Evolutionary conservation across 2,113 vertebrate species (phyloP).

Genomic region (Dermatemys mawii): DNA sequence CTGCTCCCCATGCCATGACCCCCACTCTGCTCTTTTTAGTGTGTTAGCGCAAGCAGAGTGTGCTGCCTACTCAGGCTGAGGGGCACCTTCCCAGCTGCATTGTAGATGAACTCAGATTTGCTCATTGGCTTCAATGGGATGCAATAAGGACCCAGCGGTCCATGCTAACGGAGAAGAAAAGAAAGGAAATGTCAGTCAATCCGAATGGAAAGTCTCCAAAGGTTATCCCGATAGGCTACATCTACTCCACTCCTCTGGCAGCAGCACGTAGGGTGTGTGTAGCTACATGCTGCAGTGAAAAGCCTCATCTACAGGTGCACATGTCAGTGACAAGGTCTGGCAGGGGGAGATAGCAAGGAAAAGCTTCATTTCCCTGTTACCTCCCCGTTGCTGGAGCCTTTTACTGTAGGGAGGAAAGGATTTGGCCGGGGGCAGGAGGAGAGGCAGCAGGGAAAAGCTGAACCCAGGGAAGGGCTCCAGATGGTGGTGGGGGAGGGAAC

Average conservation of each 20-base stretch:
- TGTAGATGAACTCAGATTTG: too few species aligned
- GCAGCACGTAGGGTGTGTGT: too few species aligned
- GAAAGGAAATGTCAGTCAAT: background rate
- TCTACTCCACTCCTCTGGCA: background rate
- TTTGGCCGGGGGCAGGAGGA: too few species aligned
- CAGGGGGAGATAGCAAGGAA: background rate
- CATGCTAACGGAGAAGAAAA: background rate
- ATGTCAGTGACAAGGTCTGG: background rate
- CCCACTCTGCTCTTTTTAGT: too few species aligned
- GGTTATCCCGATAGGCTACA: background rate
- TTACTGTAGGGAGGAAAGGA: background rate
- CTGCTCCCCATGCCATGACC: too few species aligned
- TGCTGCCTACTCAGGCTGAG: too few species aligned
- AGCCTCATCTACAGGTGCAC: background rate
- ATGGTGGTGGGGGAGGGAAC: too few species aligned
- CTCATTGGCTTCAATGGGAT: background rate
- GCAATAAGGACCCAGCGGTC: background rate
- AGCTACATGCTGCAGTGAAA: background rate
- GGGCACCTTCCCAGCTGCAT: too few species aligned
- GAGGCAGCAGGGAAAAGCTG: too few species aligned
- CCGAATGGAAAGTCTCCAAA: background rate
- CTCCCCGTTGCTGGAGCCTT: background rate
- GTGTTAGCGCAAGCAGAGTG: too few species aligned
- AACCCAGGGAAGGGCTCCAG: too few species aligned
- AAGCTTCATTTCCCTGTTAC: background rate